phyloP scores from a whole-genome alignment of 1,140 invertebrate species.

The Leptoteleia sp. region DNA sequence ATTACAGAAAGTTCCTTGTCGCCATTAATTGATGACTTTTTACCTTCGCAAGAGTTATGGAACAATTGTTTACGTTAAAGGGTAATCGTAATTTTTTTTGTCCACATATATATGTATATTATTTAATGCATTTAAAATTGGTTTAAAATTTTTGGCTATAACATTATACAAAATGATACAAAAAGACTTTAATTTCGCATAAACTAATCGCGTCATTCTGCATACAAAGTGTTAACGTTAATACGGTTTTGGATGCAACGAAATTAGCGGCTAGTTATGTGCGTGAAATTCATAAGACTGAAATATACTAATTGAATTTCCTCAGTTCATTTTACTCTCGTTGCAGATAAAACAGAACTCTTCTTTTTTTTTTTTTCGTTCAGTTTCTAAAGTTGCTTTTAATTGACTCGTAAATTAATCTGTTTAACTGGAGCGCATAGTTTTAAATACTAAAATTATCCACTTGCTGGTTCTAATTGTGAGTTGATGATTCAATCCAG shows the following conservation, averaged over 20 bases:
- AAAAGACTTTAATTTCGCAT: too few species aligned
- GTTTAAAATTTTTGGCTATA: too few species aligned
- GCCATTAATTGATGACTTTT: slow-evolving; percentile 7
- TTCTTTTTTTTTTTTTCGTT: not conserved
- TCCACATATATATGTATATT: too few species aligned
- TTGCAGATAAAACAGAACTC: not conserved
- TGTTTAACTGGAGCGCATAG: not conserved
- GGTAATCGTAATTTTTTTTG: not conserved
- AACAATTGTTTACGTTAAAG: not conserved
- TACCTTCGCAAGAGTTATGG: not conserved
- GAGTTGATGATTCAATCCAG: too few species aligned
- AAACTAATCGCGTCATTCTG: too few species aligned
- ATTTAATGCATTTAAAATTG: too few species aligned
- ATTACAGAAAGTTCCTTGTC: slow-evolving; percentile 22
- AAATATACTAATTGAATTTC: not conserved
- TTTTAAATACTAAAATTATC: not conserved
- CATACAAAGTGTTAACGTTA: too few species aligned
- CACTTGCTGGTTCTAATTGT: too few species aligned
- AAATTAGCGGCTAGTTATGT: too few species aligned
- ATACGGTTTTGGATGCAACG: too few species aligned
- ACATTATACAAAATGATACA: too few species aligned
- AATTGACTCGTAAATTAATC: not conserved
- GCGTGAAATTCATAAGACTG: not conserved
- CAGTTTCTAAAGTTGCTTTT: not conserved
- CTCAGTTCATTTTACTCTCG: not conserved